These are phyloP conservation scores for Oncorhynchus mykiss DNA, from an alignment of 2,113 vertebrate species.

Conservation along the genomic window DNA sequence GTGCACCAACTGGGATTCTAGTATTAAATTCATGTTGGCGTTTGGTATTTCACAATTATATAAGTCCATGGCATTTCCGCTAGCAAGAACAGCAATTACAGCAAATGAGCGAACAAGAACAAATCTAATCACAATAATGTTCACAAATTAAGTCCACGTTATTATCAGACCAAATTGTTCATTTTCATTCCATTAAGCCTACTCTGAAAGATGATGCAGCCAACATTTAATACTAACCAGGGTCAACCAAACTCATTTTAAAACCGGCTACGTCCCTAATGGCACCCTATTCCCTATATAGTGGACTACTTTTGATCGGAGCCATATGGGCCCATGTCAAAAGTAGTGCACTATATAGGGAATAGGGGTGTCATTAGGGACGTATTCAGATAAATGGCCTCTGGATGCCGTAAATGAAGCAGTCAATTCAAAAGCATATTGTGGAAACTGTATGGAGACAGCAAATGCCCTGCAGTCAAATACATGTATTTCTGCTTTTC, in stretches of 20 bases:
- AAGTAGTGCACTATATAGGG: no score
- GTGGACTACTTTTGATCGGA: no score
- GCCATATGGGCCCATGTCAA: no score
- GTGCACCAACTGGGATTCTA: no score
- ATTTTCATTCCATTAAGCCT: conserved; percentile 20
- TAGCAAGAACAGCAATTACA: neutral
- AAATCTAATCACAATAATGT: conserved; percentile 6
- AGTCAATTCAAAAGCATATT: neutral
- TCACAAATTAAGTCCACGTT: conserved; percentile 16
- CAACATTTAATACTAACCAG: neutral
- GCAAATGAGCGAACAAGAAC: neutral
- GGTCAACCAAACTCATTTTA: neutral
- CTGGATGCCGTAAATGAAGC: neutral
- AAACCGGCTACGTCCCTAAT: neutral
- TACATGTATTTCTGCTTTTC: neutral
- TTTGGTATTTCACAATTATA: no score
- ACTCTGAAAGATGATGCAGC: neutral
- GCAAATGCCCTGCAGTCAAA: neutral
- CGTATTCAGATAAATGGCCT: neutral
- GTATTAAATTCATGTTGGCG: no score
- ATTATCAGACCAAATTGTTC: conserved; percentile 11
- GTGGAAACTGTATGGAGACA: neutral
- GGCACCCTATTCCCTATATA: no score
- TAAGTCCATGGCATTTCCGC: neutral
- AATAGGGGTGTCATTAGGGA: neutral